Evolutionary conservation across 1,140 invertebrate genomes (phyloP), one percentile per base, ranked within the genome.

Genomic region (Neocloeon triangulifer): DNA sequence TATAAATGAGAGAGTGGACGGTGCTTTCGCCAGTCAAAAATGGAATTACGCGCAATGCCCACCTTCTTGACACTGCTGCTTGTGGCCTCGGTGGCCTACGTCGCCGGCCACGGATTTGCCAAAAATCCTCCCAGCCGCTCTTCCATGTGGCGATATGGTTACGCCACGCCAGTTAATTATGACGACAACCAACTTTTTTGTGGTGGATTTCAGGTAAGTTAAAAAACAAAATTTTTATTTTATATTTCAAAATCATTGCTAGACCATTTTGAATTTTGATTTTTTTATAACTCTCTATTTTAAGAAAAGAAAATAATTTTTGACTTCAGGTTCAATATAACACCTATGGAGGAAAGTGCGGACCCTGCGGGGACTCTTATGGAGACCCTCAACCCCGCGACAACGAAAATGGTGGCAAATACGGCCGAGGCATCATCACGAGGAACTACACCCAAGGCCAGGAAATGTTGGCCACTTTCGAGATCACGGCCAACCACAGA

Each of bases 321-420:
- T 29, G n/a, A n/a, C n/a, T n/a, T n/a, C 27, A 29, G 27, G 9
- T 9, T 6, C 27, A 29, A 16, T 29, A 17, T 14, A 16, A 16
- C 27, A 8, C 19, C 9, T 51, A 59, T 37, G 41, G 42, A 33
- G 51, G 48, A 15, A 44, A 47, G 18, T 55, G 54, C 28, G 52
- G 55, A 12, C 25, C 36, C 4, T 58, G 55, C 16, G 54, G 54
- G 15, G 55, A 59, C 34, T 19, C 46, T 36, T 51, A 48, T 35
- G 37, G 44, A 12, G 15, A 45, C 2, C 38, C 46, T 3, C 38
- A 39, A 14, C 61, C 61, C n/a, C 52, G 62, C 34, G 45, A 48
- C 3, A 57, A 66, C 40, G 64, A 68, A 45, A 56, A 61, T 30
- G 55, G 55, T 2, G 62, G 63, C 2, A 41, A 9, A 8, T 66